A percentile compares a stretch with the other conserved stretches of the same genome.
phyloP scores from a whole-genome alignment of 2,113 vertebrate species.

The Glaucomys volans region DNA sequence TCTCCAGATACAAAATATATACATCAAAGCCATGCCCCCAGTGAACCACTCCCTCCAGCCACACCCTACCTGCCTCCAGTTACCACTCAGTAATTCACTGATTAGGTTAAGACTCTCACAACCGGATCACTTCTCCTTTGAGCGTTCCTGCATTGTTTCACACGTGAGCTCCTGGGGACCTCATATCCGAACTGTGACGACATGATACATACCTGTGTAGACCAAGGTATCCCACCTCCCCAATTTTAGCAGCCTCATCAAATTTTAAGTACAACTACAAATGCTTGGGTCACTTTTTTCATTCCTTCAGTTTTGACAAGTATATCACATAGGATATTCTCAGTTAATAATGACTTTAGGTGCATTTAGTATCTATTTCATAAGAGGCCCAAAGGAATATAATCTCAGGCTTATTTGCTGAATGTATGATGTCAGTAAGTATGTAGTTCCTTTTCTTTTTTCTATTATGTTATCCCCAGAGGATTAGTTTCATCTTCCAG shows the following conservation, averaged over 20 bases:
- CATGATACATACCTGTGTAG: neutral
- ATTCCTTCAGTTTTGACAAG: neutral
- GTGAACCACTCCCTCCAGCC: too few relatives aligned
- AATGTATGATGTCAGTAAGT: neutral
- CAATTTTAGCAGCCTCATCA: neutral
- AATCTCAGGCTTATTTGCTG: conserved; percentile 10
- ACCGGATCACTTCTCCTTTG: too few relatives aligned
- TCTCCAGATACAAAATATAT: too few relatives aligned
- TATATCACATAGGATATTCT: neutral
- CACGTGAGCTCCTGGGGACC: too few relatives aligned
- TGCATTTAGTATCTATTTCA: neutral
- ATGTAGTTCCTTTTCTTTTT: conserved; percentile 5
- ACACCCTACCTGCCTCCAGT: too few relatives aligned
- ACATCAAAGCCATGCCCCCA: too few relatives aligned
- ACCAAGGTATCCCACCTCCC: neutral
- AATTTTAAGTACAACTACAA: neutral
- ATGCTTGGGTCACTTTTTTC: neutral
- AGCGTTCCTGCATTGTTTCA: too few relatives aligned
- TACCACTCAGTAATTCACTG: too few relatives aligned
- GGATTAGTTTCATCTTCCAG: neutral
- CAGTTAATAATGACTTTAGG: neutral
- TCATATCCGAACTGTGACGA: too few relatives aligned
- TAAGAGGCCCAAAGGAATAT: conserved; percentile 6
- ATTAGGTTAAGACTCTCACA: too few relatives aligned
- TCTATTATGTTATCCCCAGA: neutral